Evolutionary conservation across 2,888 invertebrate genomes (phyloP).

Genomic region (Halictus ligatus): DNA sequence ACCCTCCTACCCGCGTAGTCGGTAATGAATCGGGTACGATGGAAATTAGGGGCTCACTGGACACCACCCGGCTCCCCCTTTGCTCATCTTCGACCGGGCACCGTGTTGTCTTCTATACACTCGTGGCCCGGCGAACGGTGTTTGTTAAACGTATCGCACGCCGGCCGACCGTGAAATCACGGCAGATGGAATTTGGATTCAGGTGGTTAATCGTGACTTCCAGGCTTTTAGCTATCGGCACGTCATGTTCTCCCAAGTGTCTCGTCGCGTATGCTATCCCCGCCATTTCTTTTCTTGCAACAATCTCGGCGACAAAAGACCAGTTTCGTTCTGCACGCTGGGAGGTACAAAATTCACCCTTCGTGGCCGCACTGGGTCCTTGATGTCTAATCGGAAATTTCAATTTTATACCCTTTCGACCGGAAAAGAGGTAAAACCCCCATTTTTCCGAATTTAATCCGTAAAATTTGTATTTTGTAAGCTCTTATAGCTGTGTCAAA

Average conservation of each 20-base stretch:
- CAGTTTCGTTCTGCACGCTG: too few species aligned
- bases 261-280: neutral
- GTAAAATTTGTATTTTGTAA: neutral
- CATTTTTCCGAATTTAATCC: neutral
- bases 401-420: too few species aligned
- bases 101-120: constrained; percentile 55
- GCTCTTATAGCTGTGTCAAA: too few species aligned
- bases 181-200: constrained; percentile 39
- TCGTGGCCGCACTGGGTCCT: too few species aligned
- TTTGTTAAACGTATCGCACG: constrained; percentile 68
- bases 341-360: too few species aligned
- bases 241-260: neutral
- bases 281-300: neutral
- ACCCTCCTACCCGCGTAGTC: constrained; percentile 69
- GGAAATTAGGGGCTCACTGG: constrained; percentile 80
- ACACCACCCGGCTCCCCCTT: constrained; percentile 64
- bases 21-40: constrained; percentile 82
- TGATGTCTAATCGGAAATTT: too few species aligned
- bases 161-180: constrained; percentile 37
- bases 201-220: neutral
- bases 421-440: too few species aligned
- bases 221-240: constrained; percentile 1
- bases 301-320: neutral
- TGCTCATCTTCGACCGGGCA: constrained; percentile 57
- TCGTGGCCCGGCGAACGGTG: constrained; percentile 56